Evolutionary conservation across 2,113 vertebrate genomes (phyloP).

Genomic region (Prolemur simus): DNA sequence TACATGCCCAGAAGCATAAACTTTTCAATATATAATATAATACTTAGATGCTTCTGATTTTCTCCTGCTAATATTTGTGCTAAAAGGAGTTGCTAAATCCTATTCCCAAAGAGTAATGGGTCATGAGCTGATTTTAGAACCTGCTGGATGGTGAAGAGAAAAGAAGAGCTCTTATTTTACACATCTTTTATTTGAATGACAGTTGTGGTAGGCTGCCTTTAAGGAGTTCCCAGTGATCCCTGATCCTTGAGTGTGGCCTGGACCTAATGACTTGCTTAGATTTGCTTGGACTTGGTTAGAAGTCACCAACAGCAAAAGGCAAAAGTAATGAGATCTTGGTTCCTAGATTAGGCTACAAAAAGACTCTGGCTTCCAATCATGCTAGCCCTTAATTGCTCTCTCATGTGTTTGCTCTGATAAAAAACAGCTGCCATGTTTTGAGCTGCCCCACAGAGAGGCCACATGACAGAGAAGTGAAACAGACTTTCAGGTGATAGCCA

Average conservation of each 20-base stretch:
- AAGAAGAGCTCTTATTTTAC: constrained; percentile 15
- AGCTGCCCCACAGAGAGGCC: not conserved
- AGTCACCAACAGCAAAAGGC: not conserved
- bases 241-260: not conserved
- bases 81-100: constrained; percentile 16
- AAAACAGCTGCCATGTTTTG: not conserved
- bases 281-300: not conserved
- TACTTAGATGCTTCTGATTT: not conserved
- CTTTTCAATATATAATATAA: not conserved
- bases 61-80: not conserved
- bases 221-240: not conserved
- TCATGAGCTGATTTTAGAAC: not conserved
- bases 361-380: not conserved
- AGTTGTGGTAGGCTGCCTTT: not conserved
- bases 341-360: not conserved
- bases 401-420: not conserved
- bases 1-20: not conserved
- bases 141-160: not conserved
- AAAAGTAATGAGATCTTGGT: not conserved
- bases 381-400: not conserved
- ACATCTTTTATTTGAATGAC: not conserved
- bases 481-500: not conserved
- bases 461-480: not conserved
- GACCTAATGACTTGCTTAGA: not conserved
- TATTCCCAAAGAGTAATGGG: not conserved